Percentiles rank a stretch among this genome's conserved stretches.
These are phyloP conservation scores for Syrista parreyssii DNA, from an alignment of 2,888 invertebrate species.

Conservation along the genomic window DNA sequence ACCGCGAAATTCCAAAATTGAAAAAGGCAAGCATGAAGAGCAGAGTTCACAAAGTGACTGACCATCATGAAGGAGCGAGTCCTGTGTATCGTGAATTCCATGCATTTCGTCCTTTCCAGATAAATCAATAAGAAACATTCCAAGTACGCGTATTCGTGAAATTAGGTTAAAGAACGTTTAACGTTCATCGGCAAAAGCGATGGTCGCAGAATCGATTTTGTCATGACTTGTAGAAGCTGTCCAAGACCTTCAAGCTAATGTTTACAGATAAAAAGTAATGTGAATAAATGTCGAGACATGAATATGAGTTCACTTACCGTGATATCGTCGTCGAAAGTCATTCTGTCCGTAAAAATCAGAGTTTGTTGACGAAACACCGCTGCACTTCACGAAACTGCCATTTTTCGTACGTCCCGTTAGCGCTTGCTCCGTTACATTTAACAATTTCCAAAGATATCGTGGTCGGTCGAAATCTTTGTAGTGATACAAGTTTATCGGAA, in stretches of 20 bases:
- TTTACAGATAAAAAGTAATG: background rate
- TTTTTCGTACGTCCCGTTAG: slow-evolving; percentile 11
- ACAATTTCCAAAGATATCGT: background rate
- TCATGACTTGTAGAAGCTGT: background rate
- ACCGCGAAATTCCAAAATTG: background rate
- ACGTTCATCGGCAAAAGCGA: background rate
- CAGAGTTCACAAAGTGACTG: background rate
- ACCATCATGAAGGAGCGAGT: background rate
- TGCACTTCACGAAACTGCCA: slow-evolving; percentile 39
- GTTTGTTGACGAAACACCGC: slow-evolving; percentile 28
- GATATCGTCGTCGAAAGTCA: slow-evolving; percentile 8
- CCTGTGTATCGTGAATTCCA: background rate
- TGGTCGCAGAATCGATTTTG: slow-evolving; percentile 7
- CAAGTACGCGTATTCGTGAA: slow-evolving; percentile 13
- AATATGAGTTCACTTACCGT: slow-evolving; percentile 35
- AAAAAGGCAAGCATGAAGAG: background rate
- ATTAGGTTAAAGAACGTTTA: slow-evolving; percentile 41
- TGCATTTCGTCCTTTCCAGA: background rate
- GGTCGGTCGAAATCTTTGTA: background rate
- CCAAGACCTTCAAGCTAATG: background rate
- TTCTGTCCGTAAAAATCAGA: slow-evolving; percentile 14
- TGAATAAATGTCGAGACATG: background rate
- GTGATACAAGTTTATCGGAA: background rate
- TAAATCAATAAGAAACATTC: background rate
- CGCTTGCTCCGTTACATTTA: background rate